Percentiles rank a stretch among this genome's conserved stretches.
phyloP scores from a whole-genome alignment of 2,888 invertebrate species.

The Onchidella celtica region DNA sequence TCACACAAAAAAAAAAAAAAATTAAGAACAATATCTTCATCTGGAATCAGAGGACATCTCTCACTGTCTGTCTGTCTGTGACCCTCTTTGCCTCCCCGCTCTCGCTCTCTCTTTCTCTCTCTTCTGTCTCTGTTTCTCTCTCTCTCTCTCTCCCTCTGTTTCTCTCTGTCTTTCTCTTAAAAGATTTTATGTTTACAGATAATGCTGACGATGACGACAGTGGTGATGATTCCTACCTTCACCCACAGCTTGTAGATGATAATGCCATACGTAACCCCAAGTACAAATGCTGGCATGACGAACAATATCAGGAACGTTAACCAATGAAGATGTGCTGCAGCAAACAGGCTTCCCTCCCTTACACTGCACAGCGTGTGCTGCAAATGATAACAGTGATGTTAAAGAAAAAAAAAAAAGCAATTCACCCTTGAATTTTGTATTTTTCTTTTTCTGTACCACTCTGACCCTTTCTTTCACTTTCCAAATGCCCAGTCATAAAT shows the following conservation, averaged over 20 bases:
- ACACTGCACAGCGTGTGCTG: slow-evolving; percentile 6
- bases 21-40: too few relatives aligned
- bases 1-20: too few relatives aligned
- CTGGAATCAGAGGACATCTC: too few relatives aligned
- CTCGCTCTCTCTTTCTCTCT: too few relatives aligned
- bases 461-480: too few relatives aligned
- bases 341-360: neutral
- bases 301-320: slow-evolving; percentile 19
- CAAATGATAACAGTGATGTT: neutral
- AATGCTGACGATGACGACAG: slow-evolving; percentile 1
- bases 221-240: slow-evolving; percentile 44
- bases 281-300: neutral
- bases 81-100: too few relatives aligned
- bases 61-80: too few relatives aligned
- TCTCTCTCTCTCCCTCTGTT: too few relatives aligned
- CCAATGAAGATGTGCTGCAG: neutral
- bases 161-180: too few relatives aligned
- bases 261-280: slow-evolving; percentile 58
- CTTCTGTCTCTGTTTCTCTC: too few relatives aligned
- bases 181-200: too few relatives aligned
- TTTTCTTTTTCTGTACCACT: neutral
- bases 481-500: too few relatives aligned
- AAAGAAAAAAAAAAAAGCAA: neutral
- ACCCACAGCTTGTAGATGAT: slow-evolving; percentile 67
- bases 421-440: neutral